Conservation (phyloP, 2,113 vertebrate species). For the Ochotona curzoniae region DNA sequence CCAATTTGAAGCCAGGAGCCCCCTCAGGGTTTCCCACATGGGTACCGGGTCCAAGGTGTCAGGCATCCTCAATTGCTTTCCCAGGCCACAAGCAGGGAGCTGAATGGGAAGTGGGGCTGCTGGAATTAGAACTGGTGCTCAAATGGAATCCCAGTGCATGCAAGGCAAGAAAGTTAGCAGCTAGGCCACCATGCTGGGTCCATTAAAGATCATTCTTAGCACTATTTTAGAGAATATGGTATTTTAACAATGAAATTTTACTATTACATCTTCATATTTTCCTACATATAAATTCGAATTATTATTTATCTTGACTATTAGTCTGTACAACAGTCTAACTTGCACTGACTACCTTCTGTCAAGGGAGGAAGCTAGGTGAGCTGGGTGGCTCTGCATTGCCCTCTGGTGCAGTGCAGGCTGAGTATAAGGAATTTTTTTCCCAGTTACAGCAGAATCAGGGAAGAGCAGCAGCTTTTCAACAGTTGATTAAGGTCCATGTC, state of each 20-base stretch:
- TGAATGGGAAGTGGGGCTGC: too few species aligned
- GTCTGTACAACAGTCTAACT: constrained; percentile 16
- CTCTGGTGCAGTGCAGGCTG: neutral
- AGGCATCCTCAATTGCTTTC: too few species aligned
- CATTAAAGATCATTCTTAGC: neutral
- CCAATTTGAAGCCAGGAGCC: too few species aligned
- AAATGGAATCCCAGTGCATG: too few species aligned
- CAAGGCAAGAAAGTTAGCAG: too few species aligned
- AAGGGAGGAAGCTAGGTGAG: neutral
- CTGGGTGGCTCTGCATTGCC: neutral
- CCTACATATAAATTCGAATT: neutral
- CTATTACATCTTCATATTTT: constrained; percentile 20
- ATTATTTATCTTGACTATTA: constrained; percentile 32
- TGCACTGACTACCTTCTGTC: neutral
- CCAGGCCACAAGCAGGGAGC: too few species aligned
- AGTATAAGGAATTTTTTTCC: neutral
- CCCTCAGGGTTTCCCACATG: too few species aligned
- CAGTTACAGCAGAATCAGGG: neutral
- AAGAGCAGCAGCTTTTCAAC: neutral
- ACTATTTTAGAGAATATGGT: constrained; percentile 32
- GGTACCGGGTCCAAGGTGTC: too few species aligned
- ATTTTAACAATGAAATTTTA: constrained; percentile 10
- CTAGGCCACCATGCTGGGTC: too few species aligned
- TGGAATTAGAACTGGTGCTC: too few species aligned
- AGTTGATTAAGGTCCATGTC: neutral